Evolutionary conservation across 2,797 vertebrate genomes (phyloP).

Genomic region (Malurus splendens): DNA sequence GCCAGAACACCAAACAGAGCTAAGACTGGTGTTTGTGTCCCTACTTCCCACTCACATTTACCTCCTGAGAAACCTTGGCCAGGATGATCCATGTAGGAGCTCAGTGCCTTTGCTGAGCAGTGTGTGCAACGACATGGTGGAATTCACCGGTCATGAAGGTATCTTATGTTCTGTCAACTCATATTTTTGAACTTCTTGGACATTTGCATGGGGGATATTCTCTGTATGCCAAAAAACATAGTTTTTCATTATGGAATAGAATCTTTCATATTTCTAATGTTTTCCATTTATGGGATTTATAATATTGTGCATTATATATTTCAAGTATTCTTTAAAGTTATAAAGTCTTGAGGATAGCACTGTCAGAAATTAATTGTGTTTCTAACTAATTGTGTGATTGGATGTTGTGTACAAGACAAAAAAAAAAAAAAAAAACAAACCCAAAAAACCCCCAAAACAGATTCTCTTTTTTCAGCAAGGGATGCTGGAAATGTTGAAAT

Average conservation of each 20-base stretch:
- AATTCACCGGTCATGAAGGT: neutral
- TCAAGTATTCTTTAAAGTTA: neutral
- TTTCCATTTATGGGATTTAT: neutral
- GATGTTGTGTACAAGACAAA: neutral
- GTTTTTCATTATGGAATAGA: neutral
- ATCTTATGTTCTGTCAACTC: neutral
- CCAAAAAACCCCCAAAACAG: neutral
- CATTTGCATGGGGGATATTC: neutral
- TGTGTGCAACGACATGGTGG: accelerated
- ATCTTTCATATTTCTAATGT: neutral
- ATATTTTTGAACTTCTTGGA: neutral
- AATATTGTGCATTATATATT: neutral
- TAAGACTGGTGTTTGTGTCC: neutral
- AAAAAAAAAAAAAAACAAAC: neutral
- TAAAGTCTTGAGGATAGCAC: constrained; percentile 9
- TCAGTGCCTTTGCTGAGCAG: neutral
- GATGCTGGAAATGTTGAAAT: neutral
- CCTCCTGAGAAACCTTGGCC: neutral
- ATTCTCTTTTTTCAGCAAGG: neutral
- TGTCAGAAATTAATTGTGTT: neutral
- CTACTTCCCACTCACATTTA: neutral
- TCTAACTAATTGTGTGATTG: neutral
- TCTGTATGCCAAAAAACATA: neutral
- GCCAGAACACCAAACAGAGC: neutral
- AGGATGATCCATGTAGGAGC: neutral